Evolutionary conservation across 2,888 invertebrate species (phyloP), one percentile per base, ranked within the genome.

Genomic region (Temnothorax ravouxi): DNA sequence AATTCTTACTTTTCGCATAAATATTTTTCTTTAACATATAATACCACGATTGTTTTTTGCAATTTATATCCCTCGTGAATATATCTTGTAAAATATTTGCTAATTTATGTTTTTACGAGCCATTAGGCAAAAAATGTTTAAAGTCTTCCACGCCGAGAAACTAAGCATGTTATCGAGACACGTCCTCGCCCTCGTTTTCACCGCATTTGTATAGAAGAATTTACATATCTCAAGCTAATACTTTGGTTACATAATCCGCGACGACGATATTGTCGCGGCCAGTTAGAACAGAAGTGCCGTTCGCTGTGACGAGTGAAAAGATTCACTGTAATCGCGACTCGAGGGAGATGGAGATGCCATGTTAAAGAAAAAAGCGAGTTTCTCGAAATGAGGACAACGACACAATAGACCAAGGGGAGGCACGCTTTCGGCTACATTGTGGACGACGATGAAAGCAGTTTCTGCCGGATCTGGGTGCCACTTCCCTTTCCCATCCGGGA

Each of bases 381-480:
- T 83, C 87, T 50, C 86, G 83, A 89, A 89, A 89, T 72, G 86
- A 41, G 89, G 87, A 89, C 88, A 84, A 41, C 87, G 72, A 77
- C 80, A 89, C 89, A 89, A 89, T 89, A 84, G 88, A 88, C 86
- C 84, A 87, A 84, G 69, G 47, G 29, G 64, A 81, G 83, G 62
- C 81, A 66, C 89, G 85, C 89, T 88, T 89, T 89, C 83, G 83
- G 88, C 85, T 86, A 84, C 83, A 86, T 89, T 89, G 85, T 87
- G 85, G 87, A 85, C 85, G 67, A 83, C 87, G 89, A 88, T 87
- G 89, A 89, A 88, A 87, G 87, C 86, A 71, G 81, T 71, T 85
- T 62, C 77, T 64, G 84, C 88, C 88, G 89, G 90, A 90, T 88
- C 88, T 89, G 90, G 90, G 88, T 74, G 89, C 88, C 88, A 84